Evolutionary conservation across 2,113 vertebrate species (phyloP).

Genomic region (Tachysurus fulvidraco): DNA sequence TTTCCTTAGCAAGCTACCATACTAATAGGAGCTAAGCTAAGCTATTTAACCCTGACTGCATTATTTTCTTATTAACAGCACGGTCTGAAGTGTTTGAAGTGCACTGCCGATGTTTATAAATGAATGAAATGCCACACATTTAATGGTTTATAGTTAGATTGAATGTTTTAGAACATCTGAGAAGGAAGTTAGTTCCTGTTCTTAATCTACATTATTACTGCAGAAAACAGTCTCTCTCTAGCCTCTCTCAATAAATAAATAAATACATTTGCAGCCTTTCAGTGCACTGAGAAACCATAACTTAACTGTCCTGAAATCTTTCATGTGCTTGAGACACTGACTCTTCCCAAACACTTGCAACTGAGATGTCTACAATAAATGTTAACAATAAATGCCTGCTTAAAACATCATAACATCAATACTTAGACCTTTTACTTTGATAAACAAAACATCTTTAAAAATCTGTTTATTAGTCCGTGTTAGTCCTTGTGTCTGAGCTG

Average conservation of each 20-base stretch:
- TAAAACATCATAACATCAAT: background rate
- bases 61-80: background rate
- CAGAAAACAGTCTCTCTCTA: background rate
- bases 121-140: background rate
- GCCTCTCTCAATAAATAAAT: background rate
- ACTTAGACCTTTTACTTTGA: background rate
- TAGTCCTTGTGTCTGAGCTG: background rate
- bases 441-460: background rate
- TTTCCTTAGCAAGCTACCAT: background rate
- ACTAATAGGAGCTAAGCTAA: background rate
- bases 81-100: background rate
- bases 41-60: background rate
- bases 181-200: background rate
- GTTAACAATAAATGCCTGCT: background rate
- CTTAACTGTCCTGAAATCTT: background rate
- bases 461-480: background rate
- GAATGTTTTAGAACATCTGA: background rate
- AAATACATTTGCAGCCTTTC: background rate
- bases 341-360: background rate
- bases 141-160: background rate
- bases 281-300: too few relatives aligned
- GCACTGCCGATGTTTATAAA: background rate
- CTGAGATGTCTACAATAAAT: background rate
- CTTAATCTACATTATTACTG: background rate
- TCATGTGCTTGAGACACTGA: background rate